These are phyloP conservation scores for Nomada fucata DNA, from an alignment of 2,888 invertebrate genomes.

Conservation along the genomic window DNA sequence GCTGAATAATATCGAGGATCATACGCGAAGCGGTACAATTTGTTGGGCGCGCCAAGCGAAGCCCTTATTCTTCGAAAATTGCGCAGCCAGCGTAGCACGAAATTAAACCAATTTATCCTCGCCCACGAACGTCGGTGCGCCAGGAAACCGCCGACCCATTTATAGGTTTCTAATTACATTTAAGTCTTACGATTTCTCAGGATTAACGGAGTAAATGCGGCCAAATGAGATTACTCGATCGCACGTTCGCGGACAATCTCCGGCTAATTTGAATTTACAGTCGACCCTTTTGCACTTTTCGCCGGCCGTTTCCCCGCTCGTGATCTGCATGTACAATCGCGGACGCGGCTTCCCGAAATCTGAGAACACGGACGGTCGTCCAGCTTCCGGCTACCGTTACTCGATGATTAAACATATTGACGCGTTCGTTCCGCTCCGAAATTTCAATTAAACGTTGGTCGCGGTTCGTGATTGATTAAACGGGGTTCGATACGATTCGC, in stretches of 20 bases:
- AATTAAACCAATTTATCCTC: slow-evolving; percentile 67
- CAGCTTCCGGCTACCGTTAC: not conserved
- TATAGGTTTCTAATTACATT: slow-evolving; percentile 71
- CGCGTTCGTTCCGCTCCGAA: not conserved
- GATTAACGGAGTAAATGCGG: slow-evolving; percentile 61
- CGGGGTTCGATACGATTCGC: not conserved
- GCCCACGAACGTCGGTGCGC: slow-evolving; percentile 32
- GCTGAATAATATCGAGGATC: slow-evolving; percentile 22
- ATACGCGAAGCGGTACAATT: not conserved
- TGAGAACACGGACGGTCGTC: not conserved
- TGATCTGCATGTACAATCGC: slow-evolving; percentile 22
- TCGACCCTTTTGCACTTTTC: slow-evolving; percentile 57
- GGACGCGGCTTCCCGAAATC: not conserved
- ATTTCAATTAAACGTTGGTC: not conserved
- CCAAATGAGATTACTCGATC: slow-evolving; percentile 60
- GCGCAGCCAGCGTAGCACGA: slow-evolving; percentile 43
- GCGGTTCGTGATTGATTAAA: not conserved
- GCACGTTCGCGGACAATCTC: slow-evolving; percentile 68
- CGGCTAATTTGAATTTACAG: slow-evolving; percentile 66
- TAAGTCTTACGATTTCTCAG: slow-evolving; percentile 70
- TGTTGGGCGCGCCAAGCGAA: not conserved
- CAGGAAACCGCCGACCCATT: slow-evolving; percentile 61
- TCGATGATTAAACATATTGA: slow-evolving; percentile 16
- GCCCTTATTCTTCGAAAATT: slow-evolving; percentile 44
- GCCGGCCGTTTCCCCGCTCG: slow-evolving; percentile 29